phyloP scores from a whole-genome alignment of 2,797 vertebrate genomes.

The Amazona finschi region DNA sequence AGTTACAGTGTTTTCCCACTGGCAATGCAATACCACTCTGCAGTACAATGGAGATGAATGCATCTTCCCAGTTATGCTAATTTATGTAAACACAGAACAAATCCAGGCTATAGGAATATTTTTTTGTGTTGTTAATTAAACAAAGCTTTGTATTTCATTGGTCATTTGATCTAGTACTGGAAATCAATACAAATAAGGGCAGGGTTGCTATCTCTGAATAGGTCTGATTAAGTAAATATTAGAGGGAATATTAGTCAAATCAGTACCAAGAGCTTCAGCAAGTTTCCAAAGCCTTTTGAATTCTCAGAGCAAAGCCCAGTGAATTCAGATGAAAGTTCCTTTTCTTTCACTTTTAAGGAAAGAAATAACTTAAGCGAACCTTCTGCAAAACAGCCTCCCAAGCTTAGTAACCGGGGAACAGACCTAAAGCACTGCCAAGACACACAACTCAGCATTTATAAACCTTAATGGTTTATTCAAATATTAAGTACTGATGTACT shows the following conservation, averaged over 20 bases:
- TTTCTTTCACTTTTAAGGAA: slow-evolving; percentile 58
- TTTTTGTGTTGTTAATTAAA: background rate
- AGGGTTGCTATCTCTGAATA: background rate
- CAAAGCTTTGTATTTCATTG: background rate
- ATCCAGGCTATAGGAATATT: background rate
- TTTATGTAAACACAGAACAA: background rate
- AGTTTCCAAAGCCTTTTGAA: slow-evolving; percentile 39
- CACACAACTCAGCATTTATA: background rate
- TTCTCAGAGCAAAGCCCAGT: background rate
- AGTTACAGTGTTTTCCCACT: background rate
- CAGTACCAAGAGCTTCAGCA: background rate
- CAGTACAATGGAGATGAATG: background rate
- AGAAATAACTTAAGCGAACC: slow-evolving; percentile 34
- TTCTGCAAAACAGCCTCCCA: slow-evolving; percentile 35
- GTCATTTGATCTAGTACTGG: background rate
- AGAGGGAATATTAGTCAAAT: slow-evolving; percentile 21
- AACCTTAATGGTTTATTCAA: slow-evolving; percentile 21
- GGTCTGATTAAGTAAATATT: slow-evolving; percentile 30
- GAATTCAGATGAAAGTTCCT: slow-evolving; percentile 62
- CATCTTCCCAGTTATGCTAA: background rate
- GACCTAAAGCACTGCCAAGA: slow-evolving; percentile 5
- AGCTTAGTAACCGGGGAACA: slow-evolving; percentile 22
- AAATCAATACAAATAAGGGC: background rate
- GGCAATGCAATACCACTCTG: background rate
- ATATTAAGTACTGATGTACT: slow-evolving; percentile 15